These are phyloP conservation scores for Sarcophilus harrisii DNA, from an alignment of 2,797 vertebrate genomes.

Conservation along the genomic window DNA sequence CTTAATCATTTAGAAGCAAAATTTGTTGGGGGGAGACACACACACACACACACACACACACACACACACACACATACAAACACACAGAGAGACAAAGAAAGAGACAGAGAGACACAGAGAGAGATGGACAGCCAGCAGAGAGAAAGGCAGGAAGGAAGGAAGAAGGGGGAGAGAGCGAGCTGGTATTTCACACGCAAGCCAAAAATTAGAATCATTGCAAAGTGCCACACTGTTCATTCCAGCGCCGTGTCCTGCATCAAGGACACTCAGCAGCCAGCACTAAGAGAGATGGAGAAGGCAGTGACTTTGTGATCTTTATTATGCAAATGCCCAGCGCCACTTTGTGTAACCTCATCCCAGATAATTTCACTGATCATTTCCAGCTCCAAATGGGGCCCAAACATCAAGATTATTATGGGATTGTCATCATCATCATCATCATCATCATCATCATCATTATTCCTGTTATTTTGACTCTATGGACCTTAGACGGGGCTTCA, in stretches of 20 bases:
- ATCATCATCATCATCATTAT: slow-evolving; percentile 41
- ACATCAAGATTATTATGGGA: slow-evolving; percentile 47
- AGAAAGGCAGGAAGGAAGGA: slow-evolving; percentile 60
- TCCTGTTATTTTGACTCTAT: slow-evolving; percentile 45
- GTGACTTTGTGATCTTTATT: slow-evolving; percentile 75
- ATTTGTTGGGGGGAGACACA: slow-evolving; percentile 76
- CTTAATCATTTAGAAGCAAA: slow-evolving; percentile 83
- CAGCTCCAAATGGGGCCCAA: slow-evolving; percentile 31
- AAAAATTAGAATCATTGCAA: slow-evolving; percentile 80
- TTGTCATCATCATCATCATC: slow-evolving; percentile 64
- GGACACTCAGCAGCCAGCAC: slow-evolving; percentile 28
- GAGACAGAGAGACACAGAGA: background rate
- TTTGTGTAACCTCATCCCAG: slow-evolving; percentile 73
- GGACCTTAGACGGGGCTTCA: slow-evolving; percentile 54
- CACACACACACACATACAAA: background rate
- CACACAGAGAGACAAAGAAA: background rate
- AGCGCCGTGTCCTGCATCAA: slow-evolving; percentile 70
- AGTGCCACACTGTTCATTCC: slow-evolving; percentile 56
- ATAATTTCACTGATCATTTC: slow-evolving; percentile 65
- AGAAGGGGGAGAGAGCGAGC: slow-evolving; percentile 71
- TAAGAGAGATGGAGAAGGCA: slow-evolving; percentile 49
- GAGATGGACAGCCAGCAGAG: slow-evolving; percentile 5
- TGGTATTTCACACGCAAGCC: slow-evolving; percentile 80
- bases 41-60: background rate
- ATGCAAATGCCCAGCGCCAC: slow-evolving; percentile 60